Evolutionary conservation across 2,797 vertebrate genomes (phyloP).

Genomic region (Acropternis orthonyx): DNA sequence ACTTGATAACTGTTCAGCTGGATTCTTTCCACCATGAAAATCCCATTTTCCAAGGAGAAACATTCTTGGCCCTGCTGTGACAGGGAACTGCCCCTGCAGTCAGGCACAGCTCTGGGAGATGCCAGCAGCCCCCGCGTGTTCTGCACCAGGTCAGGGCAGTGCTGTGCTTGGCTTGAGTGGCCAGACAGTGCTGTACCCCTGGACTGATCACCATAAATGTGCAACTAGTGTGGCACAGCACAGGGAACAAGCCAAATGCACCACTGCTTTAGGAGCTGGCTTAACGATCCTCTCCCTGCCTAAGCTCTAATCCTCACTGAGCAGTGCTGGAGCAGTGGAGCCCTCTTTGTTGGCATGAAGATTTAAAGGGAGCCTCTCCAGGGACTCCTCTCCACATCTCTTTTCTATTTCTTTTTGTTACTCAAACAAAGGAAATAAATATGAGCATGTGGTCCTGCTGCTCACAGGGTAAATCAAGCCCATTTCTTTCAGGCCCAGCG

Average conservation of each 20-base stretch:
- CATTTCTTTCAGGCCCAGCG: neutral
- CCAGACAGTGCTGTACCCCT: fast-evolving
- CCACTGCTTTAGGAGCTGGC: neutral
- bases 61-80: neutral
- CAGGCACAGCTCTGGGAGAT: neutral
- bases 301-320: fast-evolving
- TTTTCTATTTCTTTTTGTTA: neutral
- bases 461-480: neutral
- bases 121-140: neutral
- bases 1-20: neutral
- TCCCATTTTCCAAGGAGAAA: neutral
- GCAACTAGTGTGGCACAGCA: neutral
- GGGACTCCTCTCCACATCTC: neutral
- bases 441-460: neutral
- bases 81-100: neutral
- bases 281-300: neutral
- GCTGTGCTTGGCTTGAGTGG: neutral
- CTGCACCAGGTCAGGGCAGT: neutral
- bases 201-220: fast-evolving
- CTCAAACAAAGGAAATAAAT: slow-evolving; percentile 6
- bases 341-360: neutral
- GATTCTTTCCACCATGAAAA: neutral
- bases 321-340: neutral
- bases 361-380: neutral
- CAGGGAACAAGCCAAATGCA: neutral